These are phyloP conservation scores for Saiga tatarica DNA, from an alignment of 2,113 vertebrate genomes.

Conservation along the genomic window DNA sequence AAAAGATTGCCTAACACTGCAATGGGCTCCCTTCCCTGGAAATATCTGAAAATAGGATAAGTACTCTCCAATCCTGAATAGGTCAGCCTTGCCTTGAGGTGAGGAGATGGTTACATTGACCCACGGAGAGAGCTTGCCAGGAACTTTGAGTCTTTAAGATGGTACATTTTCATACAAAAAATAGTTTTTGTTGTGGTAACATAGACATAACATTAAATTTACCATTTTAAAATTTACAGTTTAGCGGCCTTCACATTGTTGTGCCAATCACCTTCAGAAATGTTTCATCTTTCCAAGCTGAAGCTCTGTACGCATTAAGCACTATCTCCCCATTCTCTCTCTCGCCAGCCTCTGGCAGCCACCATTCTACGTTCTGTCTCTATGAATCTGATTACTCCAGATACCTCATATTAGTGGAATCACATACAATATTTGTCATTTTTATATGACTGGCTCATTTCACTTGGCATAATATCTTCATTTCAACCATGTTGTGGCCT, in stretches of 20 bases:
- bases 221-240: neutral
- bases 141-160: neutral
- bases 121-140: neutral
- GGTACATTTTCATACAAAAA: neutral
- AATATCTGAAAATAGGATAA: slow-evolving; percentile 63
- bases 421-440: neutral
- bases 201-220: neutral
- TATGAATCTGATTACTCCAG: neutral
- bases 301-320: neutral
- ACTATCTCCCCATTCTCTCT: neutral
- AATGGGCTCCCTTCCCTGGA: slow-evolving; percentile 62
- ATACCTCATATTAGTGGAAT: neutral
- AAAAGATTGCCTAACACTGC: slow-evolving; percentile 62
- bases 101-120: neutral
- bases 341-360: neutral
- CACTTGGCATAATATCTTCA: neutral
- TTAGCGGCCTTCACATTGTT: neutral
- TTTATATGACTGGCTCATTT: neutral
- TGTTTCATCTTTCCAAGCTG: neutral
- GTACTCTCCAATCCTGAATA: neutral
- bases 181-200: neutral
- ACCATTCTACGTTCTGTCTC: neutral
- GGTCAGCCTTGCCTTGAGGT: neutral
- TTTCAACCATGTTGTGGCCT: neutral
- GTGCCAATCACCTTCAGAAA: neutral